Base-by-base conservation (phyloP, 2,113 vertebrate species). In the Microcebus jonahi region DNA sequence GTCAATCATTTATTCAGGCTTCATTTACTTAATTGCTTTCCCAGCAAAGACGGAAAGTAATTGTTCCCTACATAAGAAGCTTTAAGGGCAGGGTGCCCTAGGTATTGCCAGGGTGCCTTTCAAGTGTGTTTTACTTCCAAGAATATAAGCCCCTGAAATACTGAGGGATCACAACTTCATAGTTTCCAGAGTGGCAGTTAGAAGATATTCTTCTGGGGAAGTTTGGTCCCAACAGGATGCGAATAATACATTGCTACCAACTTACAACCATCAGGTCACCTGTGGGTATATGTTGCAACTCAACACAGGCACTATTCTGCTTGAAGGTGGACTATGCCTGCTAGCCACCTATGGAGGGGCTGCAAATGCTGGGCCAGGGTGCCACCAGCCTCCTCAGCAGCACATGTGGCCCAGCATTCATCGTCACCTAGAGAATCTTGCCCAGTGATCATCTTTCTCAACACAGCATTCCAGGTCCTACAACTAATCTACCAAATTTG, bases 401-500 rank as follows among this genome's bases (percentile, higher is more conserved):
- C 14, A 25, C 79, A 6, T 6, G 9, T 45, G 55, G 68, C 84
- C 48, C 67, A 67, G 76, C 31, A 21, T 63, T 94, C 71, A 91
- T 91, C 87, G 79, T 91, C 90, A 89, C n/a, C 77, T n/a, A 45
- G 34, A 70, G 75, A 77, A 50, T 36, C 73, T 82, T 71, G 42
- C 92, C 79, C 87, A 85, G n/a, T 53, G 67, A 93, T 73, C 71
- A 31, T 80, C 65, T 79, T 95, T 91, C 90, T 67, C 89, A 82
- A 70, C 6, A 29, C 55, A 71, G 34, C 65, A 57, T 77, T 88
- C 87, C 70, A 92, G 84, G 61, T 92, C 75, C 65, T 86, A 57
- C 48, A 50, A 55, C 73, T 67, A 93, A 82, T 27, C 42, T 67
- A 75, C 45, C 2, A 6, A 76, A 81, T 85, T 73, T 86, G 48